Percentiles rank a stretch among this genome's conserved stretches.
Evolutionary conservation across 2,797 vertebrate species (phyloP).

Genomic region (Mus minutoides): DNA sequence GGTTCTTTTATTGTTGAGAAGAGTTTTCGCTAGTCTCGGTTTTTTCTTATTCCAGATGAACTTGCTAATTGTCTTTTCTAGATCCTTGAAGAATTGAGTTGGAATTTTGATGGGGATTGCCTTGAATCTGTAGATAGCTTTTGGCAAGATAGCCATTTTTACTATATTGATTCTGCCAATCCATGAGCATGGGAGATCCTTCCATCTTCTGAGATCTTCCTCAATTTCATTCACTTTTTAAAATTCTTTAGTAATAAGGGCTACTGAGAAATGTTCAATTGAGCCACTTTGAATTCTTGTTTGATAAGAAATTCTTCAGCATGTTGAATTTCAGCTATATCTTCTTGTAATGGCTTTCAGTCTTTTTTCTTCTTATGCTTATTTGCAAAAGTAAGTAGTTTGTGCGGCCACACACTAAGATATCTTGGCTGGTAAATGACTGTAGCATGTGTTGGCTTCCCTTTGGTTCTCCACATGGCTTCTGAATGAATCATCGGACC

Average conservation of each 20-base stretch:
- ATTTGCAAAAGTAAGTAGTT: not conserved
- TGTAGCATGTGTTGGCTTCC: not conserved
- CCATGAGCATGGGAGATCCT: no score
- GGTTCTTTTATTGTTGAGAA: no score
- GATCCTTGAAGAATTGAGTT: no score
- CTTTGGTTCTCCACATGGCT: not conserved
- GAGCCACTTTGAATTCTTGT: conserved; percentile 91
- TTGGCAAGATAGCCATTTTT: no score
- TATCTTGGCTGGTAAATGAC: not conserved
- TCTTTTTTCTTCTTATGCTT: not conserved
- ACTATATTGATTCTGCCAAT: no score
- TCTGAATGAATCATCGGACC: not conserved
- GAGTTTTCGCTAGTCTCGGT: no score
- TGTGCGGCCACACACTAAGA: not conserved
- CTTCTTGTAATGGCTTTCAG: not conserved
- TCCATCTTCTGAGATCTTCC: no score
- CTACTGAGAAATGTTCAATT: conserved; percentile 96
- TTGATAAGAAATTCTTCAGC: conserved; percentile 90
- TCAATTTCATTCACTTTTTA: no score
- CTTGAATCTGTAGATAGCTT: no score
- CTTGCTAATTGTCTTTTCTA: no score
- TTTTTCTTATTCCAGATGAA: no score
- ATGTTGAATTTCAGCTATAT: not conserved
- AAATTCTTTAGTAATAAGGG: conserved; percentile 92
- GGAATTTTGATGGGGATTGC: no score